Percentiles rank a stretch among this genome's conserved stretches.
phyloP scores from a whole-genome alignment of 1,140 invertebrate species.

The Aculops lycopersici region DNA sequence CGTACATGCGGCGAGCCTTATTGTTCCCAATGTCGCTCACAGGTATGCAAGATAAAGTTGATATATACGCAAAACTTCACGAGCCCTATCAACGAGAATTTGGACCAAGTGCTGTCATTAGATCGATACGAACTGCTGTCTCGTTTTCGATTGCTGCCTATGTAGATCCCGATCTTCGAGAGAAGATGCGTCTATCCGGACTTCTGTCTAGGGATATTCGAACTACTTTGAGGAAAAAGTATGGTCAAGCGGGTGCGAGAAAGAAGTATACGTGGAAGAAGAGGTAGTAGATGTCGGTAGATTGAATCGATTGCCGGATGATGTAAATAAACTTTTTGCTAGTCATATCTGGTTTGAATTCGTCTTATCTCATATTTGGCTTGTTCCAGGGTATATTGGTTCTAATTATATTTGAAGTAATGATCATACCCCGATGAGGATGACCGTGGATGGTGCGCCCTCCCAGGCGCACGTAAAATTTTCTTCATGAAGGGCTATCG shows the following conservation, averaged over 20 bases:
- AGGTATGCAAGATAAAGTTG: conserved; percentile 36
- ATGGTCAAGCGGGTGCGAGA: conserved; percentile 57
- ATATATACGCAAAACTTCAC: conserved; percentile 32
- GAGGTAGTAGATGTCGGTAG: neutral
- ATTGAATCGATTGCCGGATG: no score
- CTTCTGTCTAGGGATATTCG: conserved; percentile 47
- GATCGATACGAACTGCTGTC: conserved; percentile 52
- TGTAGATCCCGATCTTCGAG: conserved; percentile 33
- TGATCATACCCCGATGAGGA: no score
- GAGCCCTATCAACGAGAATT: conserved; percentile 18
- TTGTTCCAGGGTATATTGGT: no score
- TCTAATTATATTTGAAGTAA: no score
- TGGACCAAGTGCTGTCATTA: conserved; percentile 38
- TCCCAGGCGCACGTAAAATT: no score
- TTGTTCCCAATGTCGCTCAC: conserved; percentile 54
- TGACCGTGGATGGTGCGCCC: no score
- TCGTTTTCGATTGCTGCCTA: conserved; percentile 40
- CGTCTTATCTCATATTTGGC: no score
- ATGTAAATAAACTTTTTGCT: no score
- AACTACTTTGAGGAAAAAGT: conserved; percentile 59
- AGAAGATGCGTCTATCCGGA: conserved; percentile 66
- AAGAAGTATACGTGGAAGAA: conserved; percentile 55
- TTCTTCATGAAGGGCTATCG: no score
- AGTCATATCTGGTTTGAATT: no score
- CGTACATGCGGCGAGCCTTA: conserved; percentile 22